A percentile compares a stretch with the other conserved stretches of the same genome.
Conservation (phyloP, 92 coral and sea anemone species). For the Nematostella vectensis region DNA sequence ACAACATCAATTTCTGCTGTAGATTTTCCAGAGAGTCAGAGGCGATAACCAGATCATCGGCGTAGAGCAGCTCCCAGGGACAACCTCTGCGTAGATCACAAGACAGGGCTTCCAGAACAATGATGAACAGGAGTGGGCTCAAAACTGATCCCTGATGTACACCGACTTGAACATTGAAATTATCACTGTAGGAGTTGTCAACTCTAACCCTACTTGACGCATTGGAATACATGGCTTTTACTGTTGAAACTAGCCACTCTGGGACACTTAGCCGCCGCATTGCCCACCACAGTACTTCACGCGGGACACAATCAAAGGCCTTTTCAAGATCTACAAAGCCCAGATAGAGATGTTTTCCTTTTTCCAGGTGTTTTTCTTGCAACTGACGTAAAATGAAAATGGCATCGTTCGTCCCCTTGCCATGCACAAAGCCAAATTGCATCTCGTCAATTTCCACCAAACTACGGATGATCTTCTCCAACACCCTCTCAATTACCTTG, state of each 20-base stretch:
- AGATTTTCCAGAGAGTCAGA: background rate
- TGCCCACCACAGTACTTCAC: conserved; percentile 17
- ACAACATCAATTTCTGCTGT: conserved; percentile 2
- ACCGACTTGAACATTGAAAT: conserved; percentile 21
- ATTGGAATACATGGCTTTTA: conserved; percentile 10
- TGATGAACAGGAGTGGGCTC: conserved; percentile 23
- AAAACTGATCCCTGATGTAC: conserved; percentile 27
- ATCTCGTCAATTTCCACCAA: conserved; percentile 17
- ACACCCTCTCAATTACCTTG: conserved; percentile 16
- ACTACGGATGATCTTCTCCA: conserved; percentile 8
- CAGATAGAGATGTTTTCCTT: background rate
- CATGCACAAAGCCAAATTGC: conserved; percentile 32
- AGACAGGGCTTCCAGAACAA: conserved; percentile 25
- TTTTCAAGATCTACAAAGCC: conserved; percentile 8
- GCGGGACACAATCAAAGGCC: conserved; percentile 17
- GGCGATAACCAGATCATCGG: conserved; percentile 16
- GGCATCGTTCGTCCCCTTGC: conserved; percentile 28
- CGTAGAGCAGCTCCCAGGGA: conserved; percentile 35
- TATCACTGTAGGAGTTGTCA: conserved; percentile 3
- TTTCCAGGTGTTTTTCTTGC: conserved; percentile 13
- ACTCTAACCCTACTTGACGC: conserved; percentile 10
- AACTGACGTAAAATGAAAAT: conserved; percentile 11
- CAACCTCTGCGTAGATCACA: conserved; percentile 15
- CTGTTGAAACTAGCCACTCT: conserved; percentile 3
- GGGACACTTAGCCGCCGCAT: conserved; percentile 3